Base-by-base conservation (phyloP, 2,113 vertebrate species). In the Thinocorus orbignyianus region DNA sequence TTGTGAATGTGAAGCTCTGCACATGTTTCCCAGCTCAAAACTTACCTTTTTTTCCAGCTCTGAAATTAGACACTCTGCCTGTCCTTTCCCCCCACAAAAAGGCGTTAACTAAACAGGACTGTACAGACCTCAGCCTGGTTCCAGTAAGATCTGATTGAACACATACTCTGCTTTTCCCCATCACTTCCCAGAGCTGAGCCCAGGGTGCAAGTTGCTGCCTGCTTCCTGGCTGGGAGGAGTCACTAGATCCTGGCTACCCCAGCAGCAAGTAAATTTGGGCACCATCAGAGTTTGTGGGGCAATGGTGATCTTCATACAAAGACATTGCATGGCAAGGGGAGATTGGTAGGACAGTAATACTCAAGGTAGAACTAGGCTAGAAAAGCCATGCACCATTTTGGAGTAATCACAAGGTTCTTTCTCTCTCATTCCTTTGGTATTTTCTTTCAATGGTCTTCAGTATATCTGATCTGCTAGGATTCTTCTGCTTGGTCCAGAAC, bases 161-260 rank as follows among this genome's bases (percentile, higher is more conserved):
- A 42, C 0, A 0, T 7, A 7, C 7, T 17, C 15, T 30, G 17
- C 33, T 61, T 86, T 83, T 35, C 16, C 17, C 28, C 31, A 52
- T 77, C 55, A 39, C 0, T 6, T 77, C 41, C 13, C 20, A 62
- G 28, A 69, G 8, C 5, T 83, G n/a, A 30, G 31, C 44, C n/a
- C 46, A 83, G 16, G 5, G 37, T 39, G 5, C 20, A 80, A 58
- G 20, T 4, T 26, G 9, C 66, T 77, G 6, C 17, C 41, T 86
- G 8, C 11, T 66, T 83, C 28, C 41, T 24, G 16, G 41, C 37
- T 83, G 66, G 28, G 8, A 87, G 37, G 19, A 82, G 13, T 16
- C 49, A 41, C 18, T 60, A 68, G 55, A 39, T 28, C 14, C 24
- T 23, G 33, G 13, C 3, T 73, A 39, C 22, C 22, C 35, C 54